phyloP scores from a whole-genome alignment of 92 coral and sea anemone genomes.

The Blastomussa wellsi region DNA sequence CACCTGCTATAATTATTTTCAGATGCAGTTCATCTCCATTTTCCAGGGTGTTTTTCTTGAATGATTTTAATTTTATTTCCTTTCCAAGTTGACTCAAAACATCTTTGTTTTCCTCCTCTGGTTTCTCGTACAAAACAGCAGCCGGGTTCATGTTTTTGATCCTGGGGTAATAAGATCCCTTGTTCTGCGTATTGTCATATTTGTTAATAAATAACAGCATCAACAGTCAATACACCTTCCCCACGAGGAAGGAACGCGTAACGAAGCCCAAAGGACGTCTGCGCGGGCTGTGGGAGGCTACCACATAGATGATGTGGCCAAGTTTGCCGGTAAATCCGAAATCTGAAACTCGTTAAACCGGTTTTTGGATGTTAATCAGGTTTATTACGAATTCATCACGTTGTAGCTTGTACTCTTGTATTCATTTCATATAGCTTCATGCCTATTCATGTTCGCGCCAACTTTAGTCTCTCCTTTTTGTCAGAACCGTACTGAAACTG shows the following conservation, averaged over 20 bases:
- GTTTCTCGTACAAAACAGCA: constrained; percentile 8
- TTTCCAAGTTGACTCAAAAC: background rate
- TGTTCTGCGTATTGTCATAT: too few relatives aligned
- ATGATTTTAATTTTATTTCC: constrained; percentile 10
- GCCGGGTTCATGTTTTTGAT: background rate
- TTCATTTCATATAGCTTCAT: background rate
- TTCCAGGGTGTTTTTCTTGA: constrained; percentile 25
- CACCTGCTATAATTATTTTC: background rate
- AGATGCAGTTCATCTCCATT: constrained; percentile 11
- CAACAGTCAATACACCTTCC: too few relatives aligned
- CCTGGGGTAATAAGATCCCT: too few relatives aligned
- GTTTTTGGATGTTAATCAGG: background rate
- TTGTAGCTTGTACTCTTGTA: background rate
- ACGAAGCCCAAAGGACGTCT: too few relatives aligned
- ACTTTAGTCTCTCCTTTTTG: background rate
- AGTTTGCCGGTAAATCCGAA: too few relatives aligned
- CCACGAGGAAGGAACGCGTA: too few relatives aligned
- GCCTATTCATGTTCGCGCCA: background rate
- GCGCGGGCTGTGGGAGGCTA: too few relatives aligned
- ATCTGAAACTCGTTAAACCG: too few relatives aligned
- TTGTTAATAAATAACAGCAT: too few relatives aligned
- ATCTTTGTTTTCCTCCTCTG: constrained; percentile 27
- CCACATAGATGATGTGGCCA: background rate
- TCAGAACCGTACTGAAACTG: too few relatives aligned
- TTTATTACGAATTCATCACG: background rate